These are phyloP conservation scores for Uria aalge DNA, from an alignment of 2,113 vertebrate species.

Conservation along the genomic window DNA sequence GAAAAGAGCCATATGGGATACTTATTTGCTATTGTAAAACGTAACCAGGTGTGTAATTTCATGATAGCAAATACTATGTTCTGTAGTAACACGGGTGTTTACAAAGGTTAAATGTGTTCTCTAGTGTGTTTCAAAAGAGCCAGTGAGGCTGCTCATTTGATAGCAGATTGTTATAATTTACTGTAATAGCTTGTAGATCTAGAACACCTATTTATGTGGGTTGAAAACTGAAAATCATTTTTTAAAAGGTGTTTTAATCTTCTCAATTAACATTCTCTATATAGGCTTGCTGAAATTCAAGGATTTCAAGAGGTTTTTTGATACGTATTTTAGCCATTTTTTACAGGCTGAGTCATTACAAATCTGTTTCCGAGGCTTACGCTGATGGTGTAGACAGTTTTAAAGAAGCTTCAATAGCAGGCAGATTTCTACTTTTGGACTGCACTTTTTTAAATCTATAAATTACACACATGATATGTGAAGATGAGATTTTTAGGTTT, in stretches of 20 bases:
- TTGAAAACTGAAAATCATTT: conserved; percentile 41
- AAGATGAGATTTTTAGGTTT: not conserved
- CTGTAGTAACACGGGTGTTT: not conserved
- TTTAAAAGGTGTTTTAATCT: conserved; percentile 24
- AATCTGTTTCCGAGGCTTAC: conserved; percentile 3
- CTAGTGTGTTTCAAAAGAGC: not conserved
- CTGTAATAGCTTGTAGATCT: conserved; percentile 28
- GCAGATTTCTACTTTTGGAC: not conserved
- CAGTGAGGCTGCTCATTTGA: not conserved
- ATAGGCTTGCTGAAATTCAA: not conserved
- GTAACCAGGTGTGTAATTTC: conserved; percentile 33
- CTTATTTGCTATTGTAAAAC: conserved; percentile 7
- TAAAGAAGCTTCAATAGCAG: not conserved
- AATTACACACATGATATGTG: not conserved
- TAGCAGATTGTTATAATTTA: conserved; percentile 25
- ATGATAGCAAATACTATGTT: not conserved
- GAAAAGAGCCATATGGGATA: not conserved
- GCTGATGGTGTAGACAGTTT: not conserved
- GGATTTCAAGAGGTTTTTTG: not conserved
- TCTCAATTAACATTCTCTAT: conserved; percentile 11
- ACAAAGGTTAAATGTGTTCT: not conserved
- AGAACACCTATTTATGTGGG: conserved; percentile 33
- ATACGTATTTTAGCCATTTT: conserved; percentile 9
- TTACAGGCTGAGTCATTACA: not conserved
- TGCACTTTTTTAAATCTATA: not conserved